Evolutionary conservation across 2,113 vertebrate genomes (phyloP).

Genomic region (Leiothrix lutea): DNA sequence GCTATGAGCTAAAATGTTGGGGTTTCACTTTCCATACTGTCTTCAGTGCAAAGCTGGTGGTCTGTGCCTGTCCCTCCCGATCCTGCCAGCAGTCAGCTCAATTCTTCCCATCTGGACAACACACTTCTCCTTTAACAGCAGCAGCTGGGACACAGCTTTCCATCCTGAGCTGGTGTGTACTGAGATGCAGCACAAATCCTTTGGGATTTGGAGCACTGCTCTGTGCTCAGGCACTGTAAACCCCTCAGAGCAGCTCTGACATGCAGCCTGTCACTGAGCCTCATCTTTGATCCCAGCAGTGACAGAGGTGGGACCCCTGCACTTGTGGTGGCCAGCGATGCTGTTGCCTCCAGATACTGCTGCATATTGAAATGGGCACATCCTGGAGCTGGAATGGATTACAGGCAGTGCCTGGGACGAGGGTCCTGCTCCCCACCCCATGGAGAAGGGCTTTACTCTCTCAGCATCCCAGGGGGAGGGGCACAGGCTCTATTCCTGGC

Average conservation of each 20-base stretch:
- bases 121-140: not conserved
- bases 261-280: not conserved
- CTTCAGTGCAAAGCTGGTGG: not conserved
- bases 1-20: not conserved
- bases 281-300: not conserved
- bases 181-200: not conserved
- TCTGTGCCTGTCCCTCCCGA: not conserved
- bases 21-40: not conserved
- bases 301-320: not conserved
- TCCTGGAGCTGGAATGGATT: not conserved
- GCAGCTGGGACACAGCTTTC: not conserved
- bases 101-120: not conserved
- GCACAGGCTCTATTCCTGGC: not conserved
- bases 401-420: not conserved
- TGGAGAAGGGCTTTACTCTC: not conserved
- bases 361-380: fast-evolving
- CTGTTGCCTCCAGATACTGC: fast-evolving
- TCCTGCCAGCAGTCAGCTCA: not conserved
- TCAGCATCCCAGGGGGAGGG: not conserved
- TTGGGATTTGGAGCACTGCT: fast-evolving
- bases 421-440: fast-evolving
- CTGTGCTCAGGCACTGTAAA: fast-evolving
- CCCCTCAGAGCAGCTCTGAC: not conserved
- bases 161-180: not conserved
- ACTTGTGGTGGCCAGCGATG: fast-evolving